Base-by-base conservation (phyloP, 2,113 vertebrate genomes). In the Peromyscus maniculatus region DNA sequence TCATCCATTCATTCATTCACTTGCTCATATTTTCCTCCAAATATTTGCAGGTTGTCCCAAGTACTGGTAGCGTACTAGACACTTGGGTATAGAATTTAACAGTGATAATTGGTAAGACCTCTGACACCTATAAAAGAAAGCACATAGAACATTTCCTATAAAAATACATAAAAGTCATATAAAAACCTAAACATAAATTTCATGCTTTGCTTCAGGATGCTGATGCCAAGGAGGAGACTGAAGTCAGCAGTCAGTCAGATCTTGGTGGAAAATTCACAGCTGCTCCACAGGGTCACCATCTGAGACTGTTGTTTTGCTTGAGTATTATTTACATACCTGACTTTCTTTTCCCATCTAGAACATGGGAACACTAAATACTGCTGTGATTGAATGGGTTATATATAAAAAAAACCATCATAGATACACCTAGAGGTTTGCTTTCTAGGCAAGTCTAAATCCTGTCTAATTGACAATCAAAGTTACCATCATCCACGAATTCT, bases 101-200 rank as follows among this genome's bases (percentile, higher is more conserved):
- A 84, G 33, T 66, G 67, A 79, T 78, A 83, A 91, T 46, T 93
- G 89, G 31, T 55, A 96, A 78, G 93, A 72, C 57, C 57, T 24
- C 24, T 87, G 91, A 77, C 1, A 87, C 21, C 36, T 24, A 49
- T 69, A 94, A 87, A 87, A 67, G 33, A 75, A 94, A 94, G 66
- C 55, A 80, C 75, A 92, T 31, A 67, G 39, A 46, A 3, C 1
- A 77, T 79, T 96, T 95, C 22, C 82, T 95, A 72, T 64, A 93
- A 79, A 91, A 87, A 93, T 72, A 84, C 49, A 87, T 89, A 79
- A 94, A 93, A 91, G 59, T 57, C 67, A 83, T 66, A 91, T 79
- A 92, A 87, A 97, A 97, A 67, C 17, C 10, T 66, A 84, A 92
- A 46, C 66, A 89, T 93, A 78, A 52, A 79, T 96, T 87, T 80